Conservation (phyloP, 2,113 vertebrate genomes). For the Eidolon helvum region DNA sequence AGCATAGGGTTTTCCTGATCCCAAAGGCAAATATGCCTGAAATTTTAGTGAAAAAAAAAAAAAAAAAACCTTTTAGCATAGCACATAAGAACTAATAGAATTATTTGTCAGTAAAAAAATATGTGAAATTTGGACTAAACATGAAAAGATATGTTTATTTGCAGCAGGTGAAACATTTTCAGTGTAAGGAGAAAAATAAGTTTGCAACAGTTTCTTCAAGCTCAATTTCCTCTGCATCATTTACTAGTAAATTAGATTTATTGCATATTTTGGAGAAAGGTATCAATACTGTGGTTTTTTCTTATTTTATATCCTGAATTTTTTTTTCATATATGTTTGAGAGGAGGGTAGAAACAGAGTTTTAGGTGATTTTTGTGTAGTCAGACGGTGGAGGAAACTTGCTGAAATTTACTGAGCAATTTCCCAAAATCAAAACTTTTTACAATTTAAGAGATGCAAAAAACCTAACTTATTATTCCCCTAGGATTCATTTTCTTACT, state of each 20-base stretch:
- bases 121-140: not conserved
- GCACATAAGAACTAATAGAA: not conserved
- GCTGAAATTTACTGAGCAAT: not conserved
- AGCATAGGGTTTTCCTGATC: not conserved
- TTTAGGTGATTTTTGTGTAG: not conserved
- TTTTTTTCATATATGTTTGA: not conserved
- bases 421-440: not conserved
- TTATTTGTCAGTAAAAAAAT: slow-evolving; percentile 32
- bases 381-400: not conserved
- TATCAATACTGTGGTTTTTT: slow-evolving; percentile 3
- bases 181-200: slow-evolving; percentile 35
- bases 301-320: slow-evolving; percentile 15
- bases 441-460: slow-evolving; percentile 11
- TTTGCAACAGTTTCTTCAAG: slow-evolving; percentile 21
- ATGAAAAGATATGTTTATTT: slow-evolving; percentile 20
- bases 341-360: not conserved
- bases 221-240: not conserved
- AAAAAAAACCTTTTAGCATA: not conserved
- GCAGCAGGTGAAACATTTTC: slow-evolving; percentile 9
- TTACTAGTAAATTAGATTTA: slow-evolving; percentile 31
- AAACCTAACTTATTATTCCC: not conserved
- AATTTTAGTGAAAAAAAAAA: not conserved
- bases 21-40: not conserved
- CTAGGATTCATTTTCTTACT: not conserved
- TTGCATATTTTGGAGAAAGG: not conserved